Base-by-base conservation (phyloP, 2,113 vertebrate species). In the Globicephala melas region DNA sequence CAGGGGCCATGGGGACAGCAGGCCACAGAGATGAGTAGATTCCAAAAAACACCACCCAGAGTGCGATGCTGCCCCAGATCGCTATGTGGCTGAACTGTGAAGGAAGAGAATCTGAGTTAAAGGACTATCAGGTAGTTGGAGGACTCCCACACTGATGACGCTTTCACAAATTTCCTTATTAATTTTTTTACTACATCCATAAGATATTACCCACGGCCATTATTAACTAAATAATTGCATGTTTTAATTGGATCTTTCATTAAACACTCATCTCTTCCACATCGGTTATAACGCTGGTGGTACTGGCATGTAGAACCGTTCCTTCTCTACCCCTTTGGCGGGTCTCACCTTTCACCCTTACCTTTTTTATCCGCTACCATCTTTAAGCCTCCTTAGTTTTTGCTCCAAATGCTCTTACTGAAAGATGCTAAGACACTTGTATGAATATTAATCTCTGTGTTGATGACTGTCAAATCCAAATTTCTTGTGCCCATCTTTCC, bases 21-120 rank as follows among this genome's bases (percentile, higher is more conserved):
- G 99, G 99, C 99, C 99, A 99, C 80, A 99, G 98, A 50, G 99
- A 99, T 65, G 99, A 99, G 98, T 99, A 99, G 98, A 99, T 99
- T 84, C 99, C 98, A 96, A 99, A 99, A 98, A 99, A 99, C 98
- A 99, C 99, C 96, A 99, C 98, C 99, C 99, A 99, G 96, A 99
- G 99, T 20, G 97, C 98, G 85, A 99, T 99, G 99, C 99, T 99
- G 96, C 99, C 99, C 99, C 99, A 99, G 94, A 99, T 99, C 70
- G 99, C 99, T 88, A 99, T 99, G 97, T 99, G 99, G 98, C 99
- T 99, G 98, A 99, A 99, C 99, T 99, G 98, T 96, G 82, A 70
- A 97, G 76, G 21, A 71, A 97, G 60, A 53, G 55, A 94, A 87
- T 1, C 0, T 0, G 28, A 17, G 87, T 97, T 68, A 97, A 11